Percentiles rank a stretch among this genome's conserved stretches.
Conservation (phyloP, 2,888 invertebrate species). For the Pogonocherus hispidulus region DNA sequence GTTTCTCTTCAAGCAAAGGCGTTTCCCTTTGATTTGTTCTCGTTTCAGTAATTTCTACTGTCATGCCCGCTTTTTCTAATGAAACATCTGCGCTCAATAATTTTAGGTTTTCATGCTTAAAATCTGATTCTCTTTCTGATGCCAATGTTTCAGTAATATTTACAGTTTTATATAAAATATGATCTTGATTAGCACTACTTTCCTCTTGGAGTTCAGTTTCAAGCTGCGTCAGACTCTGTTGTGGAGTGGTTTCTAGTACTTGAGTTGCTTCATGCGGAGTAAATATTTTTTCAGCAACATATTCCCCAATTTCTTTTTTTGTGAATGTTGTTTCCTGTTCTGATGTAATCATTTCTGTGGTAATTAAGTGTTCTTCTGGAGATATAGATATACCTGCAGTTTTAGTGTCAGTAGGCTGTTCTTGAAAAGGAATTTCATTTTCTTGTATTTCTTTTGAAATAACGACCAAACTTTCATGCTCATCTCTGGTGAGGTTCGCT, state of each 20-base stretch:
- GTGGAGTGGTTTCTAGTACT: slow-evolving; percentile 53
- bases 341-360: slow-evolving; percentile 65
- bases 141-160: slow-evolving; percentile 51
- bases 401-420: slow-evolving; percentile 63
- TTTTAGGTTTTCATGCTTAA: slow-evolving; percentile 41
- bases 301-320: slow-evolving; percentile 50
- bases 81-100: slow-evolving; percentile 57
- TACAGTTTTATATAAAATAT: slow-evolving; percentile 46
- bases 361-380: slow-evolving; percentile 64
- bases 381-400: slow-evolving; percentile 67
- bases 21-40: slow-evolving; percentile 64
- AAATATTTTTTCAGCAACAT: slow-evolving; percentile 55
- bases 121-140: slow-evolving; percentile 50
- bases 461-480: slow-evolving; percentile 69
- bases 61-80: slow-evolving; percentile 58
- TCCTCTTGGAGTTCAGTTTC: slow-evolving; percentile 46
- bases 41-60: slow-evolving; percentile 62
- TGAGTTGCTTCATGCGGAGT: slow-evolving; percentile 61
- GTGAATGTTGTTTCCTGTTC: slow-evolving; percentile 61
- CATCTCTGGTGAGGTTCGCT: slow-evolving; percentile 59
- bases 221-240: slow-evolving; percentile 54
- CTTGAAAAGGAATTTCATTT: slow-evolving; percentile 62
- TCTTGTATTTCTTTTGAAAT: slow-evolving; percentile 70
- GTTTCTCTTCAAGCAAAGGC: slow-evolving; percentile 44
- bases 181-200: slow-evolving; percentile 50